A percentile compares a stretch with the other conserved stretches of the same genome.
phyloP scores from a whole-genome alignment of 2,797 vertebrate genomes.

The Synanceia verrucosa region DNA sequence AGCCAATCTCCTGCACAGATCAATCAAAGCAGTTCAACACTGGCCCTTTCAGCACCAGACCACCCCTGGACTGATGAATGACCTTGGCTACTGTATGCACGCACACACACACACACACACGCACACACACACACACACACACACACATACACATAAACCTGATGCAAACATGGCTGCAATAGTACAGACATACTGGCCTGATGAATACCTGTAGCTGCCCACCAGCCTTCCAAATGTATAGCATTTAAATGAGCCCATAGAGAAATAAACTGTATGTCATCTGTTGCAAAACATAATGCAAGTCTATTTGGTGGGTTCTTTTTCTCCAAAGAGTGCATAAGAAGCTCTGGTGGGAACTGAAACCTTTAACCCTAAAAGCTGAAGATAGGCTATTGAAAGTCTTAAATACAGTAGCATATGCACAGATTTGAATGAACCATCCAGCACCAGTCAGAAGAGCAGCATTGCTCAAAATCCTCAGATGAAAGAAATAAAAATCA shows the following conservation, averaged over 20 bases:
- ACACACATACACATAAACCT: conserved; percentile 16
- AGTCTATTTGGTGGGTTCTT: not conserved
- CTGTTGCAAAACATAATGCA: conserved; percentile 8
- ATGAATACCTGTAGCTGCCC: conserved; percentile 29
- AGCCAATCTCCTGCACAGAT: conserved; percentile 74
- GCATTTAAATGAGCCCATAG: not conserved
- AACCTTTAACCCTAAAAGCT: not conserved
- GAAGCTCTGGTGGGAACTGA: not conserved
- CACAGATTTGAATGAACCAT: not conserved
- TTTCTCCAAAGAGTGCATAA: not conserved
- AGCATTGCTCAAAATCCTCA: not conserved
- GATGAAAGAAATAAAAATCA: not conserved
- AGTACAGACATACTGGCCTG: not conserved
- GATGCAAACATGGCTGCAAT: conserved; percentile 14
- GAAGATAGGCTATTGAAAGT: not conserved
- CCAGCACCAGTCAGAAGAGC: not conserved
- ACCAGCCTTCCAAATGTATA: conserved; percentile 1
- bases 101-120: conserved; percentile 16
- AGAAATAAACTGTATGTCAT: not conserved
- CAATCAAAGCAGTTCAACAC: conserved; percentile 73
- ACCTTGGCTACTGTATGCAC: conserved; percentile 19
- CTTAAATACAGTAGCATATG: not conserved
- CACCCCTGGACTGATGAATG: conserved; percentile 57
- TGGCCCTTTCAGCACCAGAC: conserved; percentile 50
- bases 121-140: conserved; percentile 15